phyloP scores from a whole-genome alignment of 2,797 vertebrate species.

The Falco berigora region DNA sequence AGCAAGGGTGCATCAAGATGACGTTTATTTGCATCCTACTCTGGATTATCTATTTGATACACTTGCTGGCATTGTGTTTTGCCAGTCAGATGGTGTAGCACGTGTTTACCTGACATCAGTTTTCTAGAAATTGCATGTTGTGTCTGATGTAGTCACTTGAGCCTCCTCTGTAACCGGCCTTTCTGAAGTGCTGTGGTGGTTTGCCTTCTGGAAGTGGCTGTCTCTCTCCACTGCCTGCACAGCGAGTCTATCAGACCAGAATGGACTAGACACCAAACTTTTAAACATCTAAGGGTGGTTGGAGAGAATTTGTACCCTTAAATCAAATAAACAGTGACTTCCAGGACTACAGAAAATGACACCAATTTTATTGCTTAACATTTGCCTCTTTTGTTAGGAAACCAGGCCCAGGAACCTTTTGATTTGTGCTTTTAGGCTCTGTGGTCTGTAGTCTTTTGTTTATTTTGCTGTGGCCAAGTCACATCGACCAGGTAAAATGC shows the following conservation, averaged over 20 bases:
- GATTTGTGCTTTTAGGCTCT: neutral
- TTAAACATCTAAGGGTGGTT: neutral
- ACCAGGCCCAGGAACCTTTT: neutral
- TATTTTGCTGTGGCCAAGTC: neutral
- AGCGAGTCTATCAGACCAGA: fast-evolving
- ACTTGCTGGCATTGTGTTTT: neutral
- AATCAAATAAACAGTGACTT: neutral
- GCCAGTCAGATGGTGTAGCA: fast-evolving
- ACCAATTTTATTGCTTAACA: neutral
- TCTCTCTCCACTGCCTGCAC: neutral
- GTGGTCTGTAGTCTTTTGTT: neutral
- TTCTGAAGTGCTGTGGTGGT: neutral
- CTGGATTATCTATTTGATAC: neutral
- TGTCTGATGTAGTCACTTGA: neutral
- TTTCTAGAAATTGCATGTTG: neutral
- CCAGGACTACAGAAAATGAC: neutral
- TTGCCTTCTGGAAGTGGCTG: neutral
- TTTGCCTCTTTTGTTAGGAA: neutral
- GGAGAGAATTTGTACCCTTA: neutral
- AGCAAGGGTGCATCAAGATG: neutral
- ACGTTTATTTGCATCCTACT: neutral
- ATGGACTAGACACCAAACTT: neutral
- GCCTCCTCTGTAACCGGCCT: neutral
- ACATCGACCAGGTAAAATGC: neutral
- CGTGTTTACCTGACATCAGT: fast-evolving